Evolutionary conservation across 2,113 vertebrate species (phyloP).

Genomic region (Rutilus rutilus): DNA sequence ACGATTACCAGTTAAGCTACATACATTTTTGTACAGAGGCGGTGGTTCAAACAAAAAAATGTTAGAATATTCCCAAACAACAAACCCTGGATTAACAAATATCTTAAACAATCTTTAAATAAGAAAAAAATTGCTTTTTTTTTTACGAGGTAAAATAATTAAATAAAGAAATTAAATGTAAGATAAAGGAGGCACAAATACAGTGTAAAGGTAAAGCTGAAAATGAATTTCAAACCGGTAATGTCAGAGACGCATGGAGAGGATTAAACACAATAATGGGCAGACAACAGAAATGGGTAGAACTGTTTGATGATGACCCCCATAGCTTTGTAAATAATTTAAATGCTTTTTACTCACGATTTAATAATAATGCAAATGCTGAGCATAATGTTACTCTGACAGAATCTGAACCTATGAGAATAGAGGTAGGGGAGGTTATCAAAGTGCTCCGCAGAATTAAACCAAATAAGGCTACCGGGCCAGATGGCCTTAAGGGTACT

Average conservation of each 20-base stretch:
- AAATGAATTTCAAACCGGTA: background rate
- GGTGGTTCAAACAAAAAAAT: background rate
- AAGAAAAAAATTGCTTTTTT: background rate
- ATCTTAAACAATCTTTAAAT: background rate
- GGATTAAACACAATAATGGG: too few species aligned
- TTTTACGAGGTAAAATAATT: background rate
- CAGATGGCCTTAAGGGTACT: too few species aligned
- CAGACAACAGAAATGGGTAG: too few species aligned
- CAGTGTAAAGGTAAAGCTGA: background rate
- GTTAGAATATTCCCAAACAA: background rate
- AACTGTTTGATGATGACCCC: too few species aligned
- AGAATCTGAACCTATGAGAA: too few species aligned
- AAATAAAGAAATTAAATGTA: background rate
- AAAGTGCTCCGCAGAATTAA: too few species aligned
- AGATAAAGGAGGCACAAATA: background rate
- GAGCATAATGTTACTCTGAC: too few species aligned
- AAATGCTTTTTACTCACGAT: too few species aligned
- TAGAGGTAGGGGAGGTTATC: too few species aligned
- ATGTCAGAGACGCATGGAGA: background rate
- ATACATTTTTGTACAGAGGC: background rate
- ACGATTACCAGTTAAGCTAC: background rate
- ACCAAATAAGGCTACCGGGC: too few species aligned
- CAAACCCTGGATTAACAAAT: background rate
- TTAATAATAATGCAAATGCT: too few species aligned
- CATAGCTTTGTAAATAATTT: too few species aligned